Percentiles rank a stretch among this genome's conserved stretches.
Evolutionary conservation across 2,113 vertebrate species (phyloP).

Genomic region (Ptychochromis oligacanthus): DNA sequence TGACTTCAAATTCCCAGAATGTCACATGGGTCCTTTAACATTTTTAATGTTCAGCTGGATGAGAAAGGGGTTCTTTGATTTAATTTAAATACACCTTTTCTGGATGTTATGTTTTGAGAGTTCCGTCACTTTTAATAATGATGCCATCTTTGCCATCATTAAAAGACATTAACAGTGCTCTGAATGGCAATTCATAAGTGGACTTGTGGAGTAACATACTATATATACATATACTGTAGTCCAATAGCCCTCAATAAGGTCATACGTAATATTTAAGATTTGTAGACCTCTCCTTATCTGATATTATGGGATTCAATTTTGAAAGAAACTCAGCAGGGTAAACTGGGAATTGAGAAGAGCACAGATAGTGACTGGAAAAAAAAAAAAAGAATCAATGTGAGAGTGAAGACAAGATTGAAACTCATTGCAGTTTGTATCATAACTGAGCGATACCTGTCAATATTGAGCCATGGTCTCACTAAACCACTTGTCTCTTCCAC

Average conservation of each 20-base stretch:
- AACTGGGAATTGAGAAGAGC: not conserved
- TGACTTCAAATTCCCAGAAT: not conserved
- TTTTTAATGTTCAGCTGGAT: not conserved
- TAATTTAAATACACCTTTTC: not conserved
- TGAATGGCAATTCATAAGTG: not conserved
- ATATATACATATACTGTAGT: not conserved
- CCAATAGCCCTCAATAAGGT: not conserved
- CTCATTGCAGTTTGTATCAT: constrained; percentile 24
- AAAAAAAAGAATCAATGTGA: not conserved
- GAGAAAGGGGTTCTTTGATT: too few relatives aligned
- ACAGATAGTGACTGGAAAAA: not conserved
- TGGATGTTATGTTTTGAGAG: not conserved
- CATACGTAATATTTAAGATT: not conserved
- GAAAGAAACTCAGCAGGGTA: not conserved
- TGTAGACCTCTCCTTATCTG: not conserved
- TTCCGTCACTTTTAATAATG: not conserved
- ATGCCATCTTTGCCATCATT: not conserved
- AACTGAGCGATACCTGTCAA: constrained; percentile 31
- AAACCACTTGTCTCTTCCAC: constrained; percentile 34
- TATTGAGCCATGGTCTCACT: constrained; percentile 27
- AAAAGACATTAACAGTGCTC: not conserved
- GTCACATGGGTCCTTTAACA: not conserved
- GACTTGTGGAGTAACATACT: not conserved
- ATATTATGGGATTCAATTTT: not conserved
- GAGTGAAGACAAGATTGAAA: constrained; percentile 19